Base-by-base conservation (phyloP, 2,113 vertebrate genomes). In the Balaenoptera acutorostrata region DNA sequence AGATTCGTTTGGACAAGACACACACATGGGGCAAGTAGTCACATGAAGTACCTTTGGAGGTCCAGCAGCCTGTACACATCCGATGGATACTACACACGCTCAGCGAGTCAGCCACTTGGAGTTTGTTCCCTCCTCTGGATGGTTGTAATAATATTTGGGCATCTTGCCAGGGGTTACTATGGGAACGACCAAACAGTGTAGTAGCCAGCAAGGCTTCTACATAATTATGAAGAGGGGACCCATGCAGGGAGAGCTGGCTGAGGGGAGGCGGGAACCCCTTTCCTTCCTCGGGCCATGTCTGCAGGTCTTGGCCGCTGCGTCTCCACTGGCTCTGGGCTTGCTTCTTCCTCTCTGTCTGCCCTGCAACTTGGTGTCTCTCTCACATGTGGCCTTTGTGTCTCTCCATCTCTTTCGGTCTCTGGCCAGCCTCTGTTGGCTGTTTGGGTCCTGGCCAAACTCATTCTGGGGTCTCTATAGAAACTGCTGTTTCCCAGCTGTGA, bases 391-490 rank as follows among this genome's bases (percentile, higher is more conserved):
- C 72, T 98, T 93, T 95, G 90, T 97, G 95, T 85, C 77, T 96
- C 87, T 93, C 72, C 20, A 7, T 91, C 74, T 88, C 94, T 96
- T 61, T 93, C 25, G 1, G 86, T 72, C 90, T 94, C 95, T 97
- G 95, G 97, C 93, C 96, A 94, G 80, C 80, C 96, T 95, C 96
- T 96, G 23, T 84, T 96, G 75, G 92, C 90, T 96, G 64, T 44
- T 94, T 98, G 98, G 97, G 96, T 82, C 66, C 72, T 71, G 71
- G 97, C 98, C 98, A 98, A 72, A 25, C 97, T 95, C 96, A 96
- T 97, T 97, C 85, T 94, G 77, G 96, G 96, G 98, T 98, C 98
- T 98, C 97, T 98, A 98, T 98, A 97, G 98, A 98, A 98, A 98
- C 97, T 97, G 96, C 81, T 74, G 96, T 78, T 97, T 77, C 95